These are phyloP conservation scores for Talpa occidentalis DNA, from an alignment of 2,113 vertebrate genomes.

Conservation along the genomic window DNA sequence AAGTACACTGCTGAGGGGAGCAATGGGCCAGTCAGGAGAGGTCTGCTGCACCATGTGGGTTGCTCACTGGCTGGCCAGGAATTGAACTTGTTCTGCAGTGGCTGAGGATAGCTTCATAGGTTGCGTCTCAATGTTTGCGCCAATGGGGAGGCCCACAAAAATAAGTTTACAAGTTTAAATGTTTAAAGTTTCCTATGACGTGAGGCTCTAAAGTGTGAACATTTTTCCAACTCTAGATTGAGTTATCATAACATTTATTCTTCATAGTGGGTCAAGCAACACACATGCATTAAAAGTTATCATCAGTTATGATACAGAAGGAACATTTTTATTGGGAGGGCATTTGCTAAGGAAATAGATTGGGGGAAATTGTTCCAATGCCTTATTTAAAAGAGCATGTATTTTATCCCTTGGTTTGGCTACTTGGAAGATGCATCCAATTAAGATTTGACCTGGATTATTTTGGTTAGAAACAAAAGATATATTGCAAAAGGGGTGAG, in stretches of 20 bases:
- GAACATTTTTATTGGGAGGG: neutral
- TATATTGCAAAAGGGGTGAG: neutral
- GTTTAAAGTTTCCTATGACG: neutral
- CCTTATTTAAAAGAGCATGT: neutral
- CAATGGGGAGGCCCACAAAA: neutral
- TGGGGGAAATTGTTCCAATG: constrained; percentile 11
- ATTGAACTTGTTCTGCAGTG: too few species aligned
- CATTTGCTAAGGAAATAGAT: neutral
- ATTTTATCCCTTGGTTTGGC: neutral
- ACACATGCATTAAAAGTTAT: neutral
- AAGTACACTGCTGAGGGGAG: too few species aligned
- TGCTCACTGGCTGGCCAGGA: too few species aligned
- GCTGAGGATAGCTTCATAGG: too few species aligned
- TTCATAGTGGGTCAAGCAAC: neutral
- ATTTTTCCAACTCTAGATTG: neutral
- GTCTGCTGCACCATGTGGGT: too few species aligned
- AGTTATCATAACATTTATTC: constrained; percentile 18
- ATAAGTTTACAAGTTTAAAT: neutral
- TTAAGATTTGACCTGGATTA: neutral
- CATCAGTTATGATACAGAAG: neutral
- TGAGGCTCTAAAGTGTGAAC: neutral
- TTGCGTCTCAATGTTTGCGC: too few species aligned
- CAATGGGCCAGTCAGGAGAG: too few species aligned
- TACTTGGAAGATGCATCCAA: neutral
- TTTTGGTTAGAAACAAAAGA: neutral